Evolutionary conservation across 2,113 vertebrate genomes (phyloP).

Genomic region (Paramormyrops kingsleyae): DNA sequence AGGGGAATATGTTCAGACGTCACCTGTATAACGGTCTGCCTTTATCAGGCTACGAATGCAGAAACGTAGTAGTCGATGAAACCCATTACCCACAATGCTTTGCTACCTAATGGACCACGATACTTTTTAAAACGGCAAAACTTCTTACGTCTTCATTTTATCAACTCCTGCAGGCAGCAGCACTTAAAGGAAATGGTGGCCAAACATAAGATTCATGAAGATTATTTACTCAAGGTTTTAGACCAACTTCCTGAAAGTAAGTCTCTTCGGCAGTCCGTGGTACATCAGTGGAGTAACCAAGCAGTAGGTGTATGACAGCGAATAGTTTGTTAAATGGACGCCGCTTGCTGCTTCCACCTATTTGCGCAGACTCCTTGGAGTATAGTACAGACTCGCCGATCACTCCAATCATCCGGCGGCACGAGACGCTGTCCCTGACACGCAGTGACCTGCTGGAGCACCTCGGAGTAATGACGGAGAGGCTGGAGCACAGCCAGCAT

Average conservation of each 20-base stretch:
- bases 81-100: neutral
- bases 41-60: neutral
- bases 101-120: neutral
- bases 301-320: neutral
- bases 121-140: neutral
- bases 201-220: conserved; percentile 57
- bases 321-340: neutral
- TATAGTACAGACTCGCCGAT: conserved; percentile 38
- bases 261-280: conserved; percentile 17
- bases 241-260: conserved; percentile 58
- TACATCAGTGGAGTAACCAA: neutral
- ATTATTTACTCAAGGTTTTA: conserved; percentile 61
- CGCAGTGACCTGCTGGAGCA: conserved; percentile 54
- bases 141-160: neutral
- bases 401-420: conserved; percentile 53
- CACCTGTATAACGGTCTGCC: neutral
- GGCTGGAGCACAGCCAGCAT: conserved; percentile 47
- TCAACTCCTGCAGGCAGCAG: conserved; percentile 47
- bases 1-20: neutral
- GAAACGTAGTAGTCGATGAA: neutral
- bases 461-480: conserved; percentile 46
- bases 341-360: neutral
- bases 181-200: conserved; percentile 49
- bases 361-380: conserved; percentile 38
- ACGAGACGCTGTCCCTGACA: conserved; percentile 51